A percentile compares a stretch with the other conserved stretches of the same genome.
phyloP scores from a whole-genome alignment of 2,797 vertebrate species.

The Polyboroides typus region DNA sequence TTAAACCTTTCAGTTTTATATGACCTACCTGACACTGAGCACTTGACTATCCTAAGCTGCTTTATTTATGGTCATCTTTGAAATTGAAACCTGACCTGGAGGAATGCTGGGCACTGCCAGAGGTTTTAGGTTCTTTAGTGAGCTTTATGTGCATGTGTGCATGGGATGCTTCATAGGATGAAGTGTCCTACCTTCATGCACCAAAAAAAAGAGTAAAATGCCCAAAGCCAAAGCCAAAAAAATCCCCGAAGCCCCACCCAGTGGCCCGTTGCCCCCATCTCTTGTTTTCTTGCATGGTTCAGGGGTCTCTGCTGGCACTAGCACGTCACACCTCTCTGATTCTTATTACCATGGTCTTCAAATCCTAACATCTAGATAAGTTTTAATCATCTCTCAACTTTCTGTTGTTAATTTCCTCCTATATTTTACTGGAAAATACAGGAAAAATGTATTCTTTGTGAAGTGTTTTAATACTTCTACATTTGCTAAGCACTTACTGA shows the following conservation, averaged over 20 bases:
- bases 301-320: background rate
- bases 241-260: accelerated
- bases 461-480: background rate
- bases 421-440: background rate
- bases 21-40: background rate
- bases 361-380: background rate
- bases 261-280: too few species aligned
- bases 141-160: accelerated
- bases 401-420: background rate
- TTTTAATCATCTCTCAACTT: background rate
- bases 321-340: background rate
- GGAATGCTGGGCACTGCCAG: background rate
- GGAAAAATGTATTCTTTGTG: background rate
- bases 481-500: background rate
- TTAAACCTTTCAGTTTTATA: background rate
- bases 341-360: background rate
- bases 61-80: background rate
- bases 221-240: accelerated
- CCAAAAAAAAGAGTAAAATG: background rate
- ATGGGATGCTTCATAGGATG: background rate
- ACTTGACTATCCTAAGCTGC: background rate
- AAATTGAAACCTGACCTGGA: background rate
- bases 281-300: background rate
- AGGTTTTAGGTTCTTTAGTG: background rate
- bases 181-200: too few species aligned